These are phyloP conservation scores for Pecten maximus DNA, from an alignment of 2,888 invertebrate species.

Conservation along the genomic window DNA sequence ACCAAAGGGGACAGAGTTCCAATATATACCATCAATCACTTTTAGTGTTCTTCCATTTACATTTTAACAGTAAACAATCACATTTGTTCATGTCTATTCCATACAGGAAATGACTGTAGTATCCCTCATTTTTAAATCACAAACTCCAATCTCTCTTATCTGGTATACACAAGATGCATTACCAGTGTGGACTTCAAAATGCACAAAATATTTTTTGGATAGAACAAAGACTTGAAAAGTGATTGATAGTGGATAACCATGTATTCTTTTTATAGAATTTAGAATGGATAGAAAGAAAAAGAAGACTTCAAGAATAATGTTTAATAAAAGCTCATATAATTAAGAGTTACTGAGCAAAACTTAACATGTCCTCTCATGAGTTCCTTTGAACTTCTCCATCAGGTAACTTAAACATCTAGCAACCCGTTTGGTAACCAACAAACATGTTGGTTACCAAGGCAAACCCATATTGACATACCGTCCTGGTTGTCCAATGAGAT, in stretches of 20 bases:
- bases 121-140: too few relatives aligned
- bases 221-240: background rate
- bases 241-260: background rate
- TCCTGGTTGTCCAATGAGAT: slow-evolving; percentile 7
- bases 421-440: background rate
- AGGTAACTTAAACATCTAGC: background rate
- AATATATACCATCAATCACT: background rate
- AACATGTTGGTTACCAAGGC: background rate
- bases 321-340: too few relatives aligned
- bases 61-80: background rate
- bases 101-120: too few relatives aligned
- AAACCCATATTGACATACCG: background rate
- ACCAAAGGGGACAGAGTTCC: background rate
- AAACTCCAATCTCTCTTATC: too few relatives aligned
- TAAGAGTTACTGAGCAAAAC: too few relatives aligned
- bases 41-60: background rate
- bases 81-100: too few relatives aligned
- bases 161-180: background rate
- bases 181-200: background rate
- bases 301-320: background rate
- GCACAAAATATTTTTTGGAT: background rate
- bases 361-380: background rate
- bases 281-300: background rate
- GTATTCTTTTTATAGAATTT: background rate
- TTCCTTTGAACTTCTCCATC: background rate